A percentile compares a stretch with the other conserved stretches of the same genome.
Conservation (phyloP, 2,797 vertebrate genomes). For the Xenentodon cancila region DNA sequence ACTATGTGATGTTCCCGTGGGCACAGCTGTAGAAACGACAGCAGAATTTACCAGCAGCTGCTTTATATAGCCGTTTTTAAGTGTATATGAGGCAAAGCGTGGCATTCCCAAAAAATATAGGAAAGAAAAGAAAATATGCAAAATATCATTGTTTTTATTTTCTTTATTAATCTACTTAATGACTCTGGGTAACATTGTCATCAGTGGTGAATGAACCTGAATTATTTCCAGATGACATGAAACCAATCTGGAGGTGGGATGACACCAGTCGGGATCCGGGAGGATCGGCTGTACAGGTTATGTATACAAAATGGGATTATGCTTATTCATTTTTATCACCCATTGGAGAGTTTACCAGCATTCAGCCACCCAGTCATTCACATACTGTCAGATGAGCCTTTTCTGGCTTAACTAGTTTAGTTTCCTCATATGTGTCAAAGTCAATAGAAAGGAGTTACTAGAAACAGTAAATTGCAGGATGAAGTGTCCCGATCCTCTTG, state of each 20-base stretch:
- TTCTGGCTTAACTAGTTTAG: neutral
- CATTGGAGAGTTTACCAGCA: neutral
- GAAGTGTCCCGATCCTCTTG: slow-evolving; percentile 1
- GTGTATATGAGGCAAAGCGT: neutral
- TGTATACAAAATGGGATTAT: slow-evolving; percentile 50
- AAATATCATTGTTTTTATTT: neutral
- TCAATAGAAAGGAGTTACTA: slow-evolving; percentile 5
- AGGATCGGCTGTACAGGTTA: slow-evolving; percentile 67
- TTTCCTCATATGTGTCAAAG: slow-evolving; percentile 4
- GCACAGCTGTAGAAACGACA: neutral
- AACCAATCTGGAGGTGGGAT: slow-evolving; percentile 15
- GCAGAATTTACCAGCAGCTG: neutral
- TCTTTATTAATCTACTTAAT: slow-evolving; percentile 14
- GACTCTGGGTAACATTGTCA: slow-evolving; percentile 19
- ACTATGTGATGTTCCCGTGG: slow-evolving; percentile 7
- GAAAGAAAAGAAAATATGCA: no score
- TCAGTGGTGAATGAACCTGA: slow-evolving; percentile 21
- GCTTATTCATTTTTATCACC: slow-evolving; percentile 5
- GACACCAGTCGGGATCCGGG: neutral
- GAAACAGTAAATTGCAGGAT: slow-evolving; percentile 8
- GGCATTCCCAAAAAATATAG: no score
- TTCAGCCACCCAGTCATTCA: slow-evolving; percentile 4
- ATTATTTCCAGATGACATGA: slow-evolving; percentile 25
- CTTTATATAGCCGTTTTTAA: neutral
- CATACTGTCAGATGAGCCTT: neutral